Evolutionary conservation across 1,140 invertebrate genomes (phyloP), one percentile per base, ranked within the genome.

Genomic region (Diprion similis): DNA sequence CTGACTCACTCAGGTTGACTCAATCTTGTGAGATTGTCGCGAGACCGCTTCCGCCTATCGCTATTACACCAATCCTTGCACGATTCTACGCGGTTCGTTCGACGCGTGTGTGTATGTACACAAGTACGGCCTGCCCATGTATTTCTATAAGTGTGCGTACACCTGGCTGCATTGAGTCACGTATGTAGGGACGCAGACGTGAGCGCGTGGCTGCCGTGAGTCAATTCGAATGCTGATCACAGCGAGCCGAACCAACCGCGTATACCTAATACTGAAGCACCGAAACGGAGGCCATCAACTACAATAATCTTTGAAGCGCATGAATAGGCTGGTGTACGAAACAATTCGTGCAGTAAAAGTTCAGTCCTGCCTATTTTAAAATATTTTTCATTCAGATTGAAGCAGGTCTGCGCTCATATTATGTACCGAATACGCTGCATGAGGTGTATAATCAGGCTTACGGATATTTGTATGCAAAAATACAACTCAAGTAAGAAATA

Each of bases 141-240:
- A 59, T 15, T 13, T 37, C 24, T 37, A 37, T 59, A 17, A 15
- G 51, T 59, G 51, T 59, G n/a, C n/a, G n/a, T 59, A 59, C 51
- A 59, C 51, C 51, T 59, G 51, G 11, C n/a, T 59, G 51, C 51
- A 59, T 59, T 59, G 51, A 59, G 51, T 59, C 51, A 59, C 51
- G 51, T 59, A 59, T 59, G n/a, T 59, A 59, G 51, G n/a, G n/a
- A 13, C 51, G 51, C 51, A 59, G 51, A 59, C 51, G 51, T 59
- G 51, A 13, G 51, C 51, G 24, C 51, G 51, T n/a, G 51, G 24
- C 24, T 37, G 51, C 51, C 51, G 51, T 59, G 51, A 59, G 51
- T 59, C 51, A 59, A 59, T 59, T 59, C 51, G 51, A 59, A 59
- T 59, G 3, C 51, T 59, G 51, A 59, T 59, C 51, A 59, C 51